Percentiles rank a stretch among this genome's conserved stretches.
These are phyloP conservation scores for Busseola fusca DNA, from an alignment of 2,888 invertebrate species.

Conservation along the genomic window DNA sequence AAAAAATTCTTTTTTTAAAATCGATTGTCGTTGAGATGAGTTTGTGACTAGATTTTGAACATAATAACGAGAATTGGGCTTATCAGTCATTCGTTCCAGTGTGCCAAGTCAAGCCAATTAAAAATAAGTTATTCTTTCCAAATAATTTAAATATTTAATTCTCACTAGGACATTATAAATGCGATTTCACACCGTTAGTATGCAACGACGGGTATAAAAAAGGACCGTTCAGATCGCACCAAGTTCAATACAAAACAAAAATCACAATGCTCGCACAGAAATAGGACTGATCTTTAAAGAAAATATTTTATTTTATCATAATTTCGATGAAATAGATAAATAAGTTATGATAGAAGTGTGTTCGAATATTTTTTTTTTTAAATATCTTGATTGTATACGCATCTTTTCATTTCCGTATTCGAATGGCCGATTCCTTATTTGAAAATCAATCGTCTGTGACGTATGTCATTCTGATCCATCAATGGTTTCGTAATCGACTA, in stretches of 20 bases:
- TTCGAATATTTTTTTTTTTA: not conserved
- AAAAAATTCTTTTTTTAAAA: not conserved
- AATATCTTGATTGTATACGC: not conserved
- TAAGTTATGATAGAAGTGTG: not conserved
- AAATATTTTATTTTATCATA: not conserved
- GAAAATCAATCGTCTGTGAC: not conserved
- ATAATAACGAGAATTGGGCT: not conserved
- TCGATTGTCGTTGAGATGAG: not conserved
- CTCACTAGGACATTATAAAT: constrained; percentile 63
- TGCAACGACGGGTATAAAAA: constrained; percentile 62
- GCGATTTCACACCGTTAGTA: constrained; percentile 70
- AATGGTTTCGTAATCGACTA: not conserved
- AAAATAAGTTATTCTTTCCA: constrained; percentile 55
- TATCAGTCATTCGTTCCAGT: constrained; percentile 3
- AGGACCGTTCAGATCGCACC: constrained; percentile 61
- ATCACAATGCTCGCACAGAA: constrained; percentile 61
- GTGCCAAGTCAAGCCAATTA: constrained; percentile 18
- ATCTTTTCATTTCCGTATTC: not conserved
- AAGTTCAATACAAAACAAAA: constrained; percentile 58
- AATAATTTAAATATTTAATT: constrained; percentile 57
- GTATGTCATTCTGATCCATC: not conserved
- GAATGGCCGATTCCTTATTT: not conserved
- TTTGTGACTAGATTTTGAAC: not conserved
- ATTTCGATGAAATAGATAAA: not conserved
- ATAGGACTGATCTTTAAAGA: constrained; percentile 42